Evolutionary conservation across 1,140 invertebrate genomes (phyloP), one percentile per base, ranked within the genome.

Genomic region (Diorhabda sublineata): DNA sequence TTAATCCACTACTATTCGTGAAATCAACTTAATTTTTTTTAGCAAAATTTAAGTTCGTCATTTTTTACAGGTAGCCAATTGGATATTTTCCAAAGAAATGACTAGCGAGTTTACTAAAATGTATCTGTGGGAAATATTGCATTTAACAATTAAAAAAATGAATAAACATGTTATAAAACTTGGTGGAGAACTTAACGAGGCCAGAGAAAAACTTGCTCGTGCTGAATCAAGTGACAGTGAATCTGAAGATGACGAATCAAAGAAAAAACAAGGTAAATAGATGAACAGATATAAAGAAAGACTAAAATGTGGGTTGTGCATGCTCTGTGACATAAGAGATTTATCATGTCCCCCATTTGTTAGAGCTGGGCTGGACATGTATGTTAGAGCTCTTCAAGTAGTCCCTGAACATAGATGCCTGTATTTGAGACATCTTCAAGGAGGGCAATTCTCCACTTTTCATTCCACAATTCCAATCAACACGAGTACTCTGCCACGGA

Each of bases 51-150:
- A 26, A 26, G 26, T 26, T 26, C 26, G 0, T 26, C n/a, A 52
- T 52, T 60, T 42, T 11, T 9, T 60, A 11, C 11, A 64, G 63
- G 63, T 67, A 3, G 96, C 96, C 43, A 98, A 97, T 75, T 99
- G 97, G 98, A 91, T 99, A 66, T 99, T 99, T 84, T 97, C 95
- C 3, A 94, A 95, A 83, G 95, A 98, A 80, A 98, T 99, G 95
- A 87, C 87, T 42, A 81, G 86, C 5, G 94, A 97, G 81, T 98
- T 98, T 80, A 97, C 95, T 0, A 96, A 95, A 89, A 88, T 92
- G 75, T 98, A 96, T 79, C 87, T 98, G n/a, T 98, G 97, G 97
- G 97, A 99, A 84, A 95, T 98, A 66, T 83, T 99, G 8, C 96
- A 98, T 82, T 83, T 96, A 60, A 98, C 96, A 2, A 97, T 98